Percentiles rank a stretch among this genome's conserved stretches.
Conservation (phyloP, 1,140 invertebrate species). For the Agrypnia vestita region DNA sequence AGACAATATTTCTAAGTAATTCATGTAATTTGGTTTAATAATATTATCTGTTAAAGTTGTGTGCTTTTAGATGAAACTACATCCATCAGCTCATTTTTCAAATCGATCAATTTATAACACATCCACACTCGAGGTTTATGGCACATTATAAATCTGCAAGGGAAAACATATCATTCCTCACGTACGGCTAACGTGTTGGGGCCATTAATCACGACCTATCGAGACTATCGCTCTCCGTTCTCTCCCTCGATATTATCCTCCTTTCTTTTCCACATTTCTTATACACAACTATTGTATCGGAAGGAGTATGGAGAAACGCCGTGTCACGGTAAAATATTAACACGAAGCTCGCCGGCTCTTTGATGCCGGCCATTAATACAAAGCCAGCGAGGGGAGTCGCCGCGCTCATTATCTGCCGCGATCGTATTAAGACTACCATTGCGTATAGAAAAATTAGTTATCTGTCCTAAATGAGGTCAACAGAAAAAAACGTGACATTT, state of each 20-base stretch:
- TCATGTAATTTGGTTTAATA: too few relatives aligned
- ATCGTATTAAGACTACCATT: too few relatives aligned
- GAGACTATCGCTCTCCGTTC: constrained; percentile 28
- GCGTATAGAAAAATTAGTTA: too few relatives aligned
- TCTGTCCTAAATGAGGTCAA: too few relatives aligned
- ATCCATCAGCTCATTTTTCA: too few relatives aligned
- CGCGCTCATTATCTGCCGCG: too few relatives aligned
- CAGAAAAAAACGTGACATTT: too few relatives aligned
- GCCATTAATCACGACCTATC: constrained; percentile 17
- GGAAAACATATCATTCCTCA: constrained; percentile 35
- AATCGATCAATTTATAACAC: background rate
- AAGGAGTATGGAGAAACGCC: constrained; percentile 9
- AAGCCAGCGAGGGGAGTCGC: too few relatives aligned
- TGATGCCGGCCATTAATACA: too few relatives aligned
- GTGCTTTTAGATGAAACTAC: too few relatives aligned
- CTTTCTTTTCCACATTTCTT: constrained; percentile 32
- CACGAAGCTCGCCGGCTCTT: background rate
- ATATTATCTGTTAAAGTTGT: too few relatives aligned
- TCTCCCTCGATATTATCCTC: constrained; percentile 25
- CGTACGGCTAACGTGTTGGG: constrained; percentile 20
- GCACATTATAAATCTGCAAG: constrained; percentile 28
- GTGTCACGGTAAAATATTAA: constrained; percentile 36
- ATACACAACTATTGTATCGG: constrained; percentile 31
- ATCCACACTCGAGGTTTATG: constrained; percentile 31
- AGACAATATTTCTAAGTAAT: too few relatives aligned